Evolutionary conservation across 2,888 invertebrate genomes (phyloP).

Genomic region (Aromia moschata): DNA sequence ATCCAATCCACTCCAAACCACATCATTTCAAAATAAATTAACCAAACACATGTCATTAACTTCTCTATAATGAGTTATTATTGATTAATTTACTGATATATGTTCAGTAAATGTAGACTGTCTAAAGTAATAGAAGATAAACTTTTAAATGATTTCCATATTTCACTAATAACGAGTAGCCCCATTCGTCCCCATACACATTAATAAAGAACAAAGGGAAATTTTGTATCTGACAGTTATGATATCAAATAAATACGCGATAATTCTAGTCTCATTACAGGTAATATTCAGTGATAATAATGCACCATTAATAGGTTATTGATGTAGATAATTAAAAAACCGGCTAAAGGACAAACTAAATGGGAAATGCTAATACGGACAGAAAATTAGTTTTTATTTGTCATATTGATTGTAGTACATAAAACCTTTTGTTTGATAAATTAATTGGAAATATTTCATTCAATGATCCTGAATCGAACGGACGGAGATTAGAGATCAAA

Average conservation of each 20-base stretch:
- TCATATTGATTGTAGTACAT: conserved; percentile 19
- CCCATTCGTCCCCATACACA: too few relatives aligned
- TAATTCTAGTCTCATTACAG: conserved; percentile 12
- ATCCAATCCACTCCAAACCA: too few relatives aligned
- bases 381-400: conserved; percentile 28
- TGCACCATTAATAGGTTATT: conserved; percentile 5
- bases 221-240: conserved; percentile 16
- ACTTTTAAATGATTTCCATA: too few relatives aligned
- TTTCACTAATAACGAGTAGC: too few relatives aligned
- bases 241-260: not conserved
- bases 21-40: too few relatives aligned
- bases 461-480: conserved; percentile 14
- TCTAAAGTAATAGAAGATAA: too few relatives aligned
- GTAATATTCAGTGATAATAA: conserved; percentile 5
- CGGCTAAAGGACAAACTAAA: conserved; percentile 13
- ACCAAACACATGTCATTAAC: too few relatives aligned
- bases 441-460: conserved; percentile 27
- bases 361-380: conserved; percentile 24
- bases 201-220: too few relatives aligned
- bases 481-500: conserved; percentile 13
- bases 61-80: too few relatives aligned
- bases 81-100: too few relatives aligned
- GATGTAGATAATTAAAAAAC: conserved; percentile 11
- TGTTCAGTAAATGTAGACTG: too few relatives aligned
- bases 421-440: conserved; percentile 23